Evolutionary conservation across 2,113 vertebrate species (phyloP), one percentile per base, ranked within the genome.

Genomic region (Alligator sinensis): DNA sequence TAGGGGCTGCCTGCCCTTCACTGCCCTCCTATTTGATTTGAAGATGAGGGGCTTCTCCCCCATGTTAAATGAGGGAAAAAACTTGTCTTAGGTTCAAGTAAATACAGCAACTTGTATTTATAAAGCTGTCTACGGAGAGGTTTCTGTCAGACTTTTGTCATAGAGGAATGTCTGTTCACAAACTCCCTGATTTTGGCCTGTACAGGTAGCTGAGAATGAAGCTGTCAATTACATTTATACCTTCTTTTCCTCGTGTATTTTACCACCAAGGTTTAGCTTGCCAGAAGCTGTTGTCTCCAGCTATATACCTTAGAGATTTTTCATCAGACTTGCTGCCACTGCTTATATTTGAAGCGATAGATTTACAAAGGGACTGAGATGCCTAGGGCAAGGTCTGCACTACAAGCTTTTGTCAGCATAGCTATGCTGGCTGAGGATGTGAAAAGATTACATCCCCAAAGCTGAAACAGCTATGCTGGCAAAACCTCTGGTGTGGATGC

Each of bases 281-380:
- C 78, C 0, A 0, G 57, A 47, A 80, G 82, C 54, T 57, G 47
- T 54, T 55, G 82, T 55, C 47, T 22, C 34, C 30, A 24, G 66
- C 55, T 88, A 18, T 2, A 12, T 4, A 22, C 13, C 34, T 18
- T 30, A 61, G 64, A 88, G 59, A 34, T 54, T 68, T 28, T 66
- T 14, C 3, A 55, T 60, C 25, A 88, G 6, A 81, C 22, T 24
- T 58, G 38, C 61, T 25, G 16, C 55, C 54, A 3, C 3, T 1
- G 21, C 54, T 84, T 64, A 66, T n/a, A n/a, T 14, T 18, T n/a
- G 18, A 30, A 17, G 34, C 34, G 4, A 34, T 34, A 34, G 34
- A 34, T 34, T 34, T 34, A 34, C 34, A 34, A 34, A 34, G 34
- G 34, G 34, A 34, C 34, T 34, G 34, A 34, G 34, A 34, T 34